Conservation (phyloP, 2,888 invertebrate species). For the Actias luna region DNA sequence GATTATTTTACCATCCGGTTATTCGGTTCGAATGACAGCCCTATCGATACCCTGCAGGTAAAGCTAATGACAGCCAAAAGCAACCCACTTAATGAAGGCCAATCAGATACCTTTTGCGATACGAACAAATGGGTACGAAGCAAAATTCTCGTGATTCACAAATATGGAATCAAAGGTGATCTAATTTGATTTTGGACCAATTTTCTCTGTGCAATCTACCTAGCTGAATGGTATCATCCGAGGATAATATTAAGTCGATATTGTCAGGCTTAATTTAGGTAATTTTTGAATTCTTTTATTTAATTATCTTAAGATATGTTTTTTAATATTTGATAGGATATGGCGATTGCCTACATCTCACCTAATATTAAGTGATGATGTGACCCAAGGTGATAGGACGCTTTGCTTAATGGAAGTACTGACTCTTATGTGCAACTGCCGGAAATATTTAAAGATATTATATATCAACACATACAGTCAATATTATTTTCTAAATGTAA, state of each 20-base stretch:
- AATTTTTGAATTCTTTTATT: not conserved
- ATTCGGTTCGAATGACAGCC: not conserved
- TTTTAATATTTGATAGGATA: not conserved
- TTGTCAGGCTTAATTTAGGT: not conserved
- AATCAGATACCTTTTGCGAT: slow-evolving; percentile 2
- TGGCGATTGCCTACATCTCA: too few species aligned
- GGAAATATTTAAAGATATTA: too few species aligned
- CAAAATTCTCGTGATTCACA: not conserved
- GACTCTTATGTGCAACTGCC: too few species aligned
- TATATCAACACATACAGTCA: too few species aligned
- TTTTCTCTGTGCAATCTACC: slow-evolving; percentile 9
- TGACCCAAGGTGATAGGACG: too few species aligned
- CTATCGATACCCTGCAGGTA: not conserved
- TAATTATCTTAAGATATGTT: not conserved
- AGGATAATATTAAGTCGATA: slow-evolving; percentile 20
- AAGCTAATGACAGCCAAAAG: not conserved
- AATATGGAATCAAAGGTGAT: slow-evolving; percentile 1
- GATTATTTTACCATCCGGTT: not conserved
- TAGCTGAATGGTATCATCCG: slow-evolving; percentile 21
- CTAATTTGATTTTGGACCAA: slow-evolving; percentile 13
- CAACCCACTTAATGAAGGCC: not conserved
- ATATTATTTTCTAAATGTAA: too few species aligned
- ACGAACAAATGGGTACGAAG: not conserved
- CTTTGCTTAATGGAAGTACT: too few species aligned
- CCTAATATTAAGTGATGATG: too few species aligned